Base-by-base conservation (phyloP, 2,113 vertebrate genomes). In the Parotia lawesii region DNA sequence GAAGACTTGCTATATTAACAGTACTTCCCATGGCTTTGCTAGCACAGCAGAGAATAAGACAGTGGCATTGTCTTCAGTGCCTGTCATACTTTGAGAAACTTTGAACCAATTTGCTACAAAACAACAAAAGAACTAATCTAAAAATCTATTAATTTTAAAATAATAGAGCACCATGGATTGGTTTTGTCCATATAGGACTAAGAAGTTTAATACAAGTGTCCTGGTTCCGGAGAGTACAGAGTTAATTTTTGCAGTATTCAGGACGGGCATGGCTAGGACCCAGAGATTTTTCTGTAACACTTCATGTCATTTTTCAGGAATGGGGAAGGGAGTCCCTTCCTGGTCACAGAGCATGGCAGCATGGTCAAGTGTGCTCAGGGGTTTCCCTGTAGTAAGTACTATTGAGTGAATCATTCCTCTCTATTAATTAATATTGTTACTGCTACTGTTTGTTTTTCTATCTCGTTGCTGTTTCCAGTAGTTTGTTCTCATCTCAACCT, bases 301-400 rank as follows among this genome's bases (percentile, higher is more conserved):
- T 7, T 33, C 23, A 47, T 0, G 2, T 25, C 11, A 12, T 40
- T 87, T 62, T 29, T 40, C 13, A 35, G 40, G 29, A 21, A 7
- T 20, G 17, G 19, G 15, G 57, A 24, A 54, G 40, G n/a, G 9
- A 20, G 3, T 47, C 5, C 5, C 13, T 40, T 70, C 48, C 29
- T 17, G 22, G 33, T 44, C 33, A 45, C 8, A 53, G 45, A 45
- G 37, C 14, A 12, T 3, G 27, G 27, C 38, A 53, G 28, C 12
- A 28, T 3, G 3, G 6, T 19, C 0, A 0, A 8, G 9, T 33
- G 1, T 27, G 37, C 21, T 37, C 45, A 37, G 72, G 11, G 10
- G 1, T 33, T 60, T 69, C 18, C 27, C 22, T 24, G 22, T 8
- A 18, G 18, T 38, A 45, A 23, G 6, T 12, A 14, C 3, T 22